Evolutionary conservation across 2,888 invertebrate genomes (phyloP).

Genomic region (Ceramica pisi): DNA sequence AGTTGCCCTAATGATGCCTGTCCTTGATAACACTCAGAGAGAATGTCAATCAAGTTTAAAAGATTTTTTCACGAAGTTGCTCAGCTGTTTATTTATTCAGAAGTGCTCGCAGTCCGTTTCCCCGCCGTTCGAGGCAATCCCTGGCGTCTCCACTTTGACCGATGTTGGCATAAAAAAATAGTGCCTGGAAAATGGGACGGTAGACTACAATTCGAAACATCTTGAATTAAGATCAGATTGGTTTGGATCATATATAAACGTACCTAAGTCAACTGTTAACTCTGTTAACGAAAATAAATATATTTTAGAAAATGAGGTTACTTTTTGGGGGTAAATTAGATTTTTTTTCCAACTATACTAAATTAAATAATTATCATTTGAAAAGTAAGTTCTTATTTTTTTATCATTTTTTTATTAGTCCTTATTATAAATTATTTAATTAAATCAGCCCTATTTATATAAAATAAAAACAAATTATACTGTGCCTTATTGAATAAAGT

Average conservation of each 20-base stretch:
- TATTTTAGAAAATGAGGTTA: too few relatives aligned
- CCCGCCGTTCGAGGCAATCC: conserved; percentile 24
- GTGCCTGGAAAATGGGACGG: background rate
- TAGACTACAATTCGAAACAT: conserved; percentile 12
- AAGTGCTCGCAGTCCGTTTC: conserved; percentile 24
- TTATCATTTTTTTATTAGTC: too few relatives aligned
- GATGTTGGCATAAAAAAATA: conserved; percentile 11
- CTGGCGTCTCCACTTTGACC: conserved; percentile 17
- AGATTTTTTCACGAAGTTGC: conserved; percentile 53
- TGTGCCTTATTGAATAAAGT: too few relatives aligned
- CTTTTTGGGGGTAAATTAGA: too few relatives aligned
- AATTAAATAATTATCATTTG: too few relatives aligned
- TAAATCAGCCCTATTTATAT: too few relatives aligned
- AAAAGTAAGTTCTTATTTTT: too few relatives aligned
- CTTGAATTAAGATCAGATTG: conserved; percentile 1
- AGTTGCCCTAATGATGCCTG: conserved; percentile 41
- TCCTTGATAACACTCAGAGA: conserved; percentile 41
- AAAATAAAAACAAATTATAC: too few relatives aligned
- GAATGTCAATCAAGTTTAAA: conserved; percentile 55
- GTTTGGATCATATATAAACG: background rate
- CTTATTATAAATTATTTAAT: too few relatives aligned
- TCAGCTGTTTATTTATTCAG: conserved; percentile 54
- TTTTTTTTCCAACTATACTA: too few relatives aligned
- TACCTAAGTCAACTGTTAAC: conserved; percentile 7
- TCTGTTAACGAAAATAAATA: too few relatives aligned